These are phyloP conservation scores for Rhyacophila brunnea DNA, from an alignment of 1,140 invertebrate genomes.

Conservation along the genomic window DNA sequence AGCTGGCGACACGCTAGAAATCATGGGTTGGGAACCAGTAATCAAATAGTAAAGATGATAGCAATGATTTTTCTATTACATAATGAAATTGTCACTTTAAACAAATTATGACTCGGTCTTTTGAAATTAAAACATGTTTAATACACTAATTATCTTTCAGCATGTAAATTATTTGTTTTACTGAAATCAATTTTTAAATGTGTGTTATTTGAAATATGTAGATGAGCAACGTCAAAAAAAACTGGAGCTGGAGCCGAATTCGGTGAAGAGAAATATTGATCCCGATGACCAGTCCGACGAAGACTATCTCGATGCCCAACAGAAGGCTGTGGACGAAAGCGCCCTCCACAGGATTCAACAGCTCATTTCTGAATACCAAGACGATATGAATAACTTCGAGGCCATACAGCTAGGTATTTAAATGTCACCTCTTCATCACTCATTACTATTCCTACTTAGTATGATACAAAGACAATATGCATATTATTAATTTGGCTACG, in stretches of 20 bases:
- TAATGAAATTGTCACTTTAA: too few relatives aligned
- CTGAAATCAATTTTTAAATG: background rate
- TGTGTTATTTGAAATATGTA: background rate
- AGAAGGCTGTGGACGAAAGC: slow-evolving; percentile 69
- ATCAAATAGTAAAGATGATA: too few relatives aligned
- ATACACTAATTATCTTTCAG: too few relatives aligned
- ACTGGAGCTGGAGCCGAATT: slow-evolving; percentile 25
- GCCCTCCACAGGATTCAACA: slow-evolving; percentile 74
- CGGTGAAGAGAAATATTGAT: slow-evolving; percentile 32
- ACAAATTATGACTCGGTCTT: too few relatives aligned
- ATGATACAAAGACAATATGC: too few relatives aligned
- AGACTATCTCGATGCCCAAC: slow-evolving; percentile 80
- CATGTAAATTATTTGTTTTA: background rate
- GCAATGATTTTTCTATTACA: too few relatives aligned
- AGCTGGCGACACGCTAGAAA: too few relatives aligned
- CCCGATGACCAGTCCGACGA: slow-evolving; percentile 47
- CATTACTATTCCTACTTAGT: too few relatives aligned
- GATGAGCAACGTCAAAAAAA: slow-evolving; percentile 45
- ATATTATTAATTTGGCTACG: too few relatives aligned
- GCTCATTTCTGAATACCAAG: slow-evolving; percentile 78
- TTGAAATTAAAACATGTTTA: too few relatives aligned
- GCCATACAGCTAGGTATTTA: slow-evolving; percentile 54
- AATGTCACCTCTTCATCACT: too few relatives aligned
- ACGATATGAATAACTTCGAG: slow-evolving; percentile 73
- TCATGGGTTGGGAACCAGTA: too few relatives aligned